Conservation (phyloP, 2,888 invertebrate genomes). For the Phorcus lineatus region DNA sequence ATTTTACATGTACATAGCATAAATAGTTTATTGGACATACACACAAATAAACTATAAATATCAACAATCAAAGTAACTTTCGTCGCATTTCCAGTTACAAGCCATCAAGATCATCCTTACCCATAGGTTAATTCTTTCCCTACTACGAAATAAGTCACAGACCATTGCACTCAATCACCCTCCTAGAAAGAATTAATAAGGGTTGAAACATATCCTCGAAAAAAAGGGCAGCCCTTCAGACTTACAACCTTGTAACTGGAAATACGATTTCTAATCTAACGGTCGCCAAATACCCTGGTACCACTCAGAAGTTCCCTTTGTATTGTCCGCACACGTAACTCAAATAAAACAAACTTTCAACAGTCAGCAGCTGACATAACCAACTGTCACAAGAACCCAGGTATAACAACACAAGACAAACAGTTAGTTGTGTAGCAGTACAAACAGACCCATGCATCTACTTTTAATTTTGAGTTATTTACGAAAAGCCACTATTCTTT, state of each 20-base stretch:
- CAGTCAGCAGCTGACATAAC: neutral
- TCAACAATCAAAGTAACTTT: too few species aligned
- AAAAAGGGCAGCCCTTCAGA: neutral
- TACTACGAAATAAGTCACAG: neutral
- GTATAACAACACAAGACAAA: neutral
- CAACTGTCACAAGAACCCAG: neutral
- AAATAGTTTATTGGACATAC: too few species aligned
- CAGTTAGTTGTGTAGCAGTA: neutral
- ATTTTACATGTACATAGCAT: neutral
- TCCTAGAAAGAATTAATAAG: neutral
- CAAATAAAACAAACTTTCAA: conserved; percentile 2
- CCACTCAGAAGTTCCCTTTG: too few species aligned
- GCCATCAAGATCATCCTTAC: neutral
- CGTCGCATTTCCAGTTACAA: too few species aligned
- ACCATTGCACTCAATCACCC: too few species aligned
- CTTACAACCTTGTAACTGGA: neutral
- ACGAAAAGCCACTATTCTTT: neutral
- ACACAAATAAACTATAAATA: too few species aligned
- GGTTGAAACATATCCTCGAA: neutral
- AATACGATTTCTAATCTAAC: neutral
- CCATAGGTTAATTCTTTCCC: neutral
- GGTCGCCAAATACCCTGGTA: too few species aligned
- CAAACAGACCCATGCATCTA: neutral
- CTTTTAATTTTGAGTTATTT: neutral
- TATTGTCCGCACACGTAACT: neutral